Conservation (phyloP, 64 coral and sea anemone species). For the Anthopleura sola region DNA sequence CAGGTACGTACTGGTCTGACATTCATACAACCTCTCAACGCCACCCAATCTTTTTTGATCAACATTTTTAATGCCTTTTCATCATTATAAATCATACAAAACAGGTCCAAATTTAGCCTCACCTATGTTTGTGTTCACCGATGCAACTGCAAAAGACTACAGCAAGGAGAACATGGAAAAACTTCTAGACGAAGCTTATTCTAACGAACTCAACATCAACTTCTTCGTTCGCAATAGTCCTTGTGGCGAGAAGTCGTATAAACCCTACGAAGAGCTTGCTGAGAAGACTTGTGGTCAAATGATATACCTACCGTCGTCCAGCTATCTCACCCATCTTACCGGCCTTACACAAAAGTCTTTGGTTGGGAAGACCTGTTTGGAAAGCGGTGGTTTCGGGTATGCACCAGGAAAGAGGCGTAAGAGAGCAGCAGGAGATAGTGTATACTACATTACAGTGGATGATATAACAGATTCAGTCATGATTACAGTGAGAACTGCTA, state of each 20-base stretch:
- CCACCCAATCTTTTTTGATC: no score
- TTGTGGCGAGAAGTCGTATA: constrained; percentile 1
- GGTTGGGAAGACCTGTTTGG: constrained; percentile 36
- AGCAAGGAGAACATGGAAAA: not conserved
- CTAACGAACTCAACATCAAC: constrained; percentile 22
- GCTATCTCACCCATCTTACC: constrained; percentile 22
- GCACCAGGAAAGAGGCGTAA: not conserved
- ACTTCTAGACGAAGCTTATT: not conserved
- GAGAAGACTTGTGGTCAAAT: constrained; percentile 55
- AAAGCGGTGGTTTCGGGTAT: not conserved
- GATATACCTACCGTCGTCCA: constrained; percentile 7
- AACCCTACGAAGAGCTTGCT: constrained; percentile 33
- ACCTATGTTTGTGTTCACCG: constrained; percentile 47
- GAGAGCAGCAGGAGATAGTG: not conserved
- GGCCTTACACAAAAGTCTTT: constrained; percentile 3
- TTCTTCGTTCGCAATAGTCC: constrained; percentile 6
- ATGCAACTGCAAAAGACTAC: constrained; percentile 33
- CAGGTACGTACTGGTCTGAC: no score
- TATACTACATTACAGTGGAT: constrained; percentile 44
- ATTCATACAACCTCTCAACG: no score
- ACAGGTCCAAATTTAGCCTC: constrained; percentile 19
- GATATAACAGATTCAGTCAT: constrained; percentile 48
- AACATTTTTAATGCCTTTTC: no score
- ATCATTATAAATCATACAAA: no score
- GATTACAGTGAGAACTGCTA: constrained; percentile 45